Base-by-base conservation (phyloP, 1,140 invertebrate species). In the Drosophila nigromelanica region DNA sequence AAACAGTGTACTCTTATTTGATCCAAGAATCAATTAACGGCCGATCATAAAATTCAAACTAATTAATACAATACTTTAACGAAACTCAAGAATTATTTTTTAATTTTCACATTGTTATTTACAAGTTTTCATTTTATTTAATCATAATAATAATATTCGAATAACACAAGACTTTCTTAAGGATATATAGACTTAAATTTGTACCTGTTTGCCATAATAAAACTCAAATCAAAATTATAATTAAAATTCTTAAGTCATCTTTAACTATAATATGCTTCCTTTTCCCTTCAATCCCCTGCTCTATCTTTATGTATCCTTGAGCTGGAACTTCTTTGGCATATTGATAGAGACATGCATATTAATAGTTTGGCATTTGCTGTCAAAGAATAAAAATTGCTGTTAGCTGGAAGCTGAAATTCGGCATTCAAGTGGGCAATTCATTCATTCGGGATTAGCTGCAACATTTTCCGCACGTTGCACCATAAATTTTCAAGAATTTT, bases 401-500 rank as follows among this genome's bases (percentile, higher is more conserved):
- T 27, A 27, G 27, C 27, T 27, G 24, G 24, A 27, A 27, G 24
- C 24, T 27, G 27, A 27, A 27, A 27, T 70, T 81, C 30, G 27
- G 30, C 45, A 48, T 61, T 48, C 77, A 76, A 74, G 78, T 82
- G 79, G 63, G 70, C 80, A 83, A 83, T 80, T 85, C 80, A 86
- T 85, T 73, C 56, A 76, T 62, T 69, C 56, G 64, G 81, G 77
- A 85, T 85, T 83, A 83, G 80, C 77, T 54, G 42, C 10, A 69
- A 62, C 55, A 40, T 55, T 56, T 59, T 56, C 58, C 68, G 39
- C 73, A 70, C 64, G 47, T 75, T 33, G 54, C 50, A 43, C 60
- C 80, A 85, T 85, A 77, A 85, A 85, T 85, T 80, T 79, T 74
- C 27, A 62, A 48, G 80, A 72, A 82, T 81, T 81, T 82, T 64